Base-by-base conservation (phyloP, 2,113 vertebrate species). In the Cephalopterus ornatus region DNA sequence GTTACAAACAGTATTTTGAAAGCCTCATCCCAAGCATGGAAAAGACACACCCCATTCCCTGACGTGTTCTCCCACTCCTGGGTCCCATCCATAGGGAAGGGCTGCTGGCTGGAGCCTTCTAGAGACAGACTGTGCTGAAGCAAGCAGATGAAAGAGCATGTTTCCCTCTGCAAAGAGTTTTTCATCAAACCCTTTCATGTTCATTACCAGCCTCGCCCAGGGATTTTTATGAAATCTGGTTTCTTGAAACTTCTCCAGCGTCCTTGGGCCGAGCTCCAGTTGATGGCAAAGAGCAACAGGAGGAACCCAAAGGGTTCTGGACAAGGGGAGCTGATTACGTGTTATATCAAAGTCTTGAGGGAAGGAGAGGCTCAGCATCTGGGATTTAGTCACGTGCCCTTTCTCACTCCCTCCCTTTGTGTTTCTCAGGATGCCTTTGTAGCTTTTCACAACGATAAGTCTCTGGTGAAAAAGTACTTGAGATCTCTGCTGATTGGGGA, bases 401-500 rank as follows among this genome's bases (percentile, higher is more conserved):
- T 50, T 30, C 72, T 92, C 52, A 92, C 35, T 44, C 41, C 27
- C 4, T 52, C 7, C 22, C 30, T 66, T 75, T 85, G 16, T 80
- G 72, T 74, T 91, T 59, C 81, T 72, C 88, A 98, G 98, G 98
- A 98, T 72, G 97, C 98, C 6, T 98, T 98, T 52, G 37, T 80
- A 55, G 98, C 98, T 0, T 98, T 98, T 90, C 98, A 98, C 96
- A 98, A 92, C 0, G 89, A 98, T 61, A 97, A 97, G 83, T 41
- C 78, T 44, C 73, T 98, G 65, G 98, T 98, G 92, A 92, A 86
- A 27, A 98, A 98, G 92, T 98, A 98, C 63, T 86, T 98, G 97
- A 97, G 94, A 33, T 90, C 97, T 2, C 97, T 98, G 47, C 94
- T 98, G 90, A 98, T 98, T 8, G 98, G 98, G 49, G 98, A 98